Percentiles rank a stretch among this genome's conserved stretches.
Conservation (phyloP, 2,888 invertebrate genomes). For the Dyspetes luteomarginatus region DNA sequence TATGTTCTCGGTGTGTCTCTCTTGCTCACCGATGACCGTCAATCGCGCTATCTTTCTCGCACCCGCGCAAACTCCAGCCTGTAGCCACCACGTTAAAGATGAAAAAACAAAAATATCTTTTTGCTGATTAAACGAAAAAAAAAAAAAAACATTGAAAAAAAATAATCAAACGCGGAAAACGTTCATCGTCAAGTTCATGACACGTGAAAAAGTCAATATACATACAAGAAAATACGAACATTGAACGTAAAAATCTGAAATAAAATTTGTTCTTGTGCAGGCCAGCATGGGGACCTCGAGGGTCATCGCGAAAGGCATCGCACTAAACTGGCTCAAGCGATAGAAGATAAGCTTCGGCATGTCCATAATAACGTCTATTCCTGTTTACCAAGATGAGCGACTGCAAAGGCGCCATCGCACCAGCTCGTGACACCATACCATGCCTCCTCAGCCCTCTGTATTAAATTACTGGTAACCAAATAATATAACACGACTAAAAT, state of each 20-base stretch:
- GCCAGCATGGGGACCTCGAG: slow-evolving; percentile 40
- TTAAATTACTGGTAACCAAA: slow-evolving; percentile 35
- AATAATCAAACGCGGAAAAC: not conserved
- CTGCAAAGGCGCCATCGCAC: slow-evolving; percentile 58
- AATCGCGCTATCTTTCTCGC: too few species aligned
- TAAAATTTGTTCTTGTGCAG: slow-evolving; percentile 67
- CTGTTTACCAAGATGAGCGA: slow-evolving; percentile 74
- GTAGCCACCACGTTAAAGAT: too few species aligned
- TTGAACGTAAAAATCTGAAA: slow-evolving; percentile 1
- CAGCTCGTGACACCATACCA: slow-evolving; percentile 12
- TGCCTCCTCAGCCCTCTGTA: not conserved
- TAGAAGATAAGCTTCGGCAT: slow-evolving; percentile 56
- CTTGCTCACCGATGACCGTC: too few species aligned
- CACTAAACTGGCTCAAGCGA: slow-evolving; percentile 66
- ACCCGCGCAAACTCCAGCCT: too few species aligned
- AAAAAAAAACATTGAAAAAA: not conserved
- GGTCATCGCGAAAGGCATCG: slow-evolving; percentile 73
- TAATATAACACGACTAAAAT: slow-evolving; percentile 36
- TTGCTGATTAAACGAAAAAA: too few species aligned
- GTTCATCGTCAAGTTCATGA: not conserved
- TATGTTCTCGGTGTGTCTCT: too few species aligned
- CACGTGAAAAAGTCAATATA: slow-evolving; percentile 5
- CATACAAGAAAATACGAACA: not conserved
- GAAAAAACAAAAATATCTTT: too few species aligned
- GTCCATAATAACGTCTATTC: slow-evolving; percentile 74